A percentile compares a stretch with the other conserved stretches of the same genome.
These are phyloP conservation scores for Turdus rufiventris DNA, from an alignment of 2,113 vertebrate species.

Conservation along the genomic window DNA sequence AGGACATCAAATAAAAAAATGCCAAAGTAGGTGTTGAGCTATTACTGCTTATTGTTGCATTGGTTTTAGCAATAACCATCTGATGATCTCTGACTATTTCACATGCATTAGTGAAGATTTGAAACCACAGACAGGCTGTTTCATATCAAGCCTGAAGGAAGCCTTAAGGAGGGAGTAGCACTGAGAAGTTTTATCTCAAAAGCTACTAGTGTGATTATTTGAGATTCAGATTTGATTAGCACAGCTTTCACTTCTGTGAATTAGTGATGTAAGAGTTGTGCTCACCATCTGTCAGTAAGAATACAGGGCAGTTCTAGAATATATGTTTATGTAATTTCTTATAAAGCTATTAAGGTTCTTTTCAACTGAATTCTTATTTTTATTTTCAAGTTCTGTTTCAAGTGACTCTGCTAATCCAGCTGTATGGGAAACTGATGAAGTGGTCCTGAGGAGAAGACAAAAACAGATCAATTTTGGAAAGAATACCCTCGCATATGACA, in stretches of 20 bases:
- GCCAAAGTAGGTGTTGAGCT: conserved; percentile 72
- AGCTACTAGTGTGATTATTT: background rate
- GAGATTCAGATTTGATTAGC: background rate
- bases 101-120: background rate
- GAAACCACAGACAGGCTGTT: background rate
- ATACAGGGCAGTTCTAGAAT: background rate
- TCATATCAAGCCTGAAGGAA: background rate
- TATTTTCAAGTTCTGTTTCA: conserved; percentile 77
- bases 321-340: background rate
- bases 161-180: background rate
- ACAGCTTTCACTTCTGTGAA: background rate
- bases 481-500: conserved; percentile 92
- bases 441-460: conserved; percentile 87
- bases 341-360: background rate
- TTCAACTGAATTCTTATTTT: background rate
- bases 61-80: background rate
- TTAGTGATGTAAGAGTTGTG: background rate
- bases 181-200: background rate
- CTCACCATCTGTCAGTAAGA: background rate
- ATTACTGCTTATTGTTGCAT: background rate
- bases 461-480: conserved; percentile 99
- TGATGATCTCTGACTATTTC: background rate
- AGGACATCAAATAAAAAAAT: conserved; percentile 77
- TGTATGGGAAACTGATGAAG: conserved; percentile 88
- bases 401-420: conserved; percentile 65